Evolutionary conservation across 2,888 invertebrate species (phyloP), one percentile per base, ranked within the genome.

Genomic region (Lymantria monacha): DNA sequence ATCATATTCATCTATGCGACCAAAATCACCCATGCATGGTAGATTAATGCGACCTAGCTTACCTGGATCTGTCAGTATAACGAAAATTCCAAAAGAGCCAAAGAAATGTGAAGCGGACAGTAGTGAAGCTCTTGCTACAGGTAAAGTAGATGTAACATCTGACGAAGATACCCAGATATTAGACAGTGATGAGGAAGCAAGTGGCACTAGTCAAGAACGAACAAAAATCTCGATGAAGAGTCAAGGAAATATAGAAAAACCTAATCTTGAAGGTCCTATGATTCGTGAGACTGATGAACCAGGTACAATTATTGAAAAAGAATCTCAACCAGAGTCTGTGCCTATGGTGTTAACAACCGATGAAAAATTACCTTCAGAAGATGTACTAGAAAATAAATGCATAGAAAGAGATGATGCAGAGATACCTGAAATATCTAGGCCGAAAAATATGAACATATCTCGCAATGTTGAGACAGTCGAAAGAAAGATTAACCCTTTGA

Each of bases 11-110:
- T 56, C 77, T 0, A 76, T 88, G 74, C 79, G 90, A 10, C 76
- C 82, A 0, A 84, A 85, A 58, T 72, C 83, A 1, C 79, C 83
- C 1, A 61, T 83, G 49, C 79, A 74, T 13, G 72, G 79, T 5
- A 76, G 85, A 64, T 63, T 86, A 61, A 49, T 88, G 30, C 66
- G 88, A 42, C 87, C 91, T 1, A 78, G 69, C 48, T 62, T 90
- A 12, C 83, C 89, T 13, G 86, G 88, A 5, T 89, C 91, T 11
- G 81, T 91, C 9, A 91, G 91, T 59, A 91, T 90, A 55, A 91
- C 90, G 0, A 89, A 87, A 72, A 85, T 90, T 57, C 67, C 80
- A 0, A 87, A 75, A 66, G 79, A 85, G 7, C 52, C 65, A 0
- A 86, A 79, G 65, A 87, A 77, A 66, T 51, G 71, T 15, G 76